Evolutionary conservation across 2,888 invertebrate species (phyloP).

Genomic region (Serripes groenlandicus): DNA sequence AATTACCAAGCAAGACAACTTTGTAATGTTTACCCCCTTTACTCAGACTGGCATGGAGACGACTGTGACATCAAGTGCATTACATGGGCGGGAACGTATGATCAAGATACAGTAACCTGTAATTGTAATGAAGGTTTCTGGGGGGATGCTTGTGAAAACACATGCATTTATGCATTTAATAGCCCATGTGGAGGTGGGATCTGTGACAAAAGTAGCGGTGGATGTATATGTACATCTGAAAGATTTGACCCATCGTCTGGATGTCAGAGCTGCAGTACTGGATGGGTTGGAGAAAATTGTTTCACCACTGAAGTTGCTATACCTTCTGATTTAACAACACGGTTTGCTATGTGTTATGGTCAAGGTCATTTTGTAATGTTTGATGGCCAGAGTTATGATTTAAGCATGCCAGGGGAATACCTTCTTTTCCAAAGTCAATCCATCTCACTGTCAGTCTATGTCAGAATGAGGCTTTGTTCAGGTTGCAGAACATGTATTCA

Average conservation of each 20-base stretch:
- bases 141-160: constrained; percentile 64
- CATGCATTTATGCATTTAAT: constrained; percentile 61
- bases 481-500: constrained; percentile 62
- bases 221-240: constrained; percentile 70
- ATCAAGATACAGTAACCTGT: constrained; percentile 47
- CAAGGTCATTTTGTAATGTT: constrained; percentile 69
- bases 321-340: constrained; percentile 50
- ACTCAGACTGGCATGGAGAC: constrained; percentile 62
- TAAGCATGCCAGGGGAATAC: constrained; percentile 67
- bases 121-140: constrained; percentile 71
- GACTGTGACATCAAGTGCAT: constrained; percentile 63
- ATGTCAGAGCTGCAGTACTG: constrained; percentile 69
- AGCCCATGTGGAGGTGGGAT: constrained; percentile 70
- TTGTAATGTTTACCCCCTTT: constrained; percentile 26
- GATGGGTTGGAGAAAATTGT: constrained; percentile 77
- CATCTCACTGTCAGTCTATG: constrained; percentile 48
- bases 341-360: constrained; percentile 51
- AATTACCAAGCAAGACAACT: constrained; percentile 27
- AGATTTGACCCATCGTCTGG: constrained; percentile 57
- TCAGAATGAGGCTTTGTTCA: constrained; percentile 69
- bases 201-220: constrained; percentile 66
- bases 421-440: constrained; percentile 47
- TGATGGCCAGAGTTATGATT: constrained; percentile 66
- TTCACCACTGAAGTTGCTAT: constrained; percentile 52
- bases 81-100: constrained; percentile 50